Evolutionary conservation across 2,888 invertebrate species (phyloP), one percentile per base, ranked within the genome.

Genomic region (Cotesia congregata): DNA sequence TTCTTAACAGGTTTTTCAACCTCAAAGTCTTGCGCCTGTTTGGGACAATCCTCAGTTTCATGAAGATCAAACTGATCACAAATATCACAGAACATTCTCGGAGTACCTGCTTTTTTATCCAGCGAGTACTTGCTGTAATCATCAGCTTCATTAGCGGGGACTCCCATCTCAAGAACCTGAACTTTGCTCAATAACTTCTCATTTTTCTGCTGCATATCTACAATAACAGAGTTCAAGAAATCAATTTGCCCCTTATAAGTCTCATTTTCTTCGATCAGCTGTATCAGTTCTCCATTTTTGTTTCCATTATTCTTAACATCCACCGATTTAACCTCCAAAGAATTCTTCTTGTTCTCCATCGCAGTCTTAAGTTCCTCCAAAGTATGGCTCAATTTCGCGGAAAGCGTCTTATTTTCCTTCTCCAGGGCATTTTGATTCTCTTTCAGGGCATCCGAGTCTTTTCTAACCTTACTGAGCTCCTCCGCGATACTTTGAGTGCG

Each of bases 41-140:
- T 91, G 50, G 98, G 98, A 88, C 98, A 99, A 88, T 99, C 98
- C 89, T 98, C 98, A 0, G 98, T 99, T 90, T 99, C 98, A 89
- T 99, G 99, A 76, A 94, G 91, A 91, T 99, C 98, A 91, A 98
- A 99, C 88, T 94, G 93, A 91, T 98, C 98, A 90, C 98, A 99
- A 85, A 98, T 98, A 92, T 99, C 98, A 92, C 98, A 99, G 92
- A 97, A 98, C 86, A 95, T 90, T 38, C 98, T 94, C 64, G 97
- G 96, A 1, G 96, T 93, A 20, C 91, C 83, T 80, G 85, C 84
- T 79, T 89, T 87, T 77, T 88, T 88, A 12, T 89, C 88, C 77
- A 89, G 84, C 12, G 88, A 88, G 75, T 79, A 84, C 70, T 87
- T 88, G 80, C 86, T 90, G 78, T 90, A 91, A 79, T 90, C 90